Base-by-base conservation (phyloP, 2,888 invertebrate species). In the Anorthoa munda region DNA sequence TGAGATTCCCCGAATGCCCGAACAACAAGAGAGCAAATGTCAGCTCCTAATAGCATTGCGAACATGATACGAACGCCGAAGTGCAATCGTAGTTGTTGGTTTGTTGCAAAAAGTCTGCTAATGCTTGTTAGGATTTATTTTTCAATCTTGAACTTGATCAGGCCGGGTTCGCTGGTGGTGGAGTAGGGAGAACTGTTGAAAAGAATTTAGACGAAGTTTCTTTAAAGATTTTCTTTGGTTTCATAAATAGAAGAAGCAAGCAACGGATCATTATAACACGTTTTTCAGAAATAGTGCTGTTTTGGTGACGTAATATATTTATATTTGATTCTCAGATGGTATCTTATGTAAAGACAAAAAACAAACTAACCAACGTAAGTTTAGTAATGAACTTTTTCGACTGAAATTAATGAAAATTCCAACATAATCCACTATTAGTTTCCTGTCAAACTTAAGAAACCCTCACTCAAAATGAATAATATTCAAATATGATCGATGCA, bases 31-130 rank as follows among this genome's bases (percentile, higher is more conserved):
- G 94, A 93, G 94, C 93, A 93, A 95, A 95, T 94, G 95, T 94
- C 95, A 93, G 93, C 93, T 89, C 89, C 92, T 95, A 96, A 95
- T 95, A 93, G 94, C 95, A 94, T 94, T 94, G 92, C 92, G 88
- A 92, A 91, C 94, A 93, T 93, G 92, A 92, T 93, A 91, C 90
- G 91, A 87, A 91, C 90, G 89, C 90, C 89, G 85, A 88, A 88
- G 86, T 88, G 93, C 92, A 93, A 94, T 94, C 92, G 92, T 92
- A 93, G 89, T 93, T 90, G 89, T 91, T 92, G 89, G 89, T 88
- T 91, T 91, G 88, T 90, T 87, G 82, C 85, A 91, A 92, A 92
- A 90, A 91, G 86, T 83, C 66, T 60, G 15, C 84, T 84, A 86
- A 80, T 81, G 80, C 84, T 85, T 86, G 84, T 85, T 86, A 75